Evolutionary conservation across 2,113 vertebrate species (phyloP).

Genomic region (Pyrgilauda ruficollis): DNA sequence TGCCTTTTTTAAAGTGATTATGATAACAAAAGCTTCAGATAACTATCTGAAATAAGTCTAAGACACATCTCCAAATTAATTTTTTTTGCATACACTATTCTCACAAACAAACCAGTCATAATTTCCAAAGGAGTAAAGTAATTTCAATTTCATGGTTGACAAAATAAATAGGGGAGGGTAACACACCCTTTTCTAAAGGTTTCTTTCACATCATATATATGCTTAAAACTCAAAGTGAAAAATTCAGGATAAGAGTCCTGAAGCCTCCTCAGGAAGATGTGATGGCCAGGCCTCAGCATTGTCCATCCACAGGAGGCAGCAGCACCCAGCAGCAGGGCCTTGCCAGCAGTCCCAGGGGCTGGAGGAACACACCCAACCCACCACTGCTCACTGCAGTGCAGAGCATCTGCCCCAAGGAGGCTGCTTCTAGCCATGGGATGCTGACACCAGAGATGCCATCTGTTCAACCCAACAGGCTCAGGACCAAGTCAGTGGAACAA

Average conservation of each 20-base stretch:
- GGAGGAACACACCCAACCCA: neutral
- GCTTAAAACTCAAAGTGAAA: neutral
- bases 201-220: neutral
- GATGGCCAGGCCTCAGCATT: neutral
- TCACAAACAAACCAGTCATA: neutral
- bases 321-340: neutral
- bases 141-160: neutral
- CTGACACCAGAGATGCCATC: neutral
- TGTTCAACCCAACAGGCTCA: neutral
- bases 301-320: neutral
- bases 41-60: neutral
- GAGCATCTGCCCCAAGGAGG: neutral
- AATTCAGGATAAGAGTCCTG: neutral
- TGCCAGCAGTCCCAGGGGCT: fast-evolving
- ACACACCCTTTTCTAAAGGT: neutral
- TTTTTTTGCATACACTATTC: neutral
- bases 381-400: neutral
- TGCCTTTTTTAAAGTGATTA: neutral
- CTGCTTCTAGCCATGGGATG: neutral
- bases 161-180: neutral
- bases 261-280: neutral
- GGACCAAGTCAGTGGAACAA: neutral
- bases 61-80: neutral
- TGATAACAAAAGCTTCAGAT: neutral
- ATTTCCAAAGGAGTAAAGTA: neutral